Conservation (phyloP, 2,797 vertebrate species). For the Falco berigora region DNA sequence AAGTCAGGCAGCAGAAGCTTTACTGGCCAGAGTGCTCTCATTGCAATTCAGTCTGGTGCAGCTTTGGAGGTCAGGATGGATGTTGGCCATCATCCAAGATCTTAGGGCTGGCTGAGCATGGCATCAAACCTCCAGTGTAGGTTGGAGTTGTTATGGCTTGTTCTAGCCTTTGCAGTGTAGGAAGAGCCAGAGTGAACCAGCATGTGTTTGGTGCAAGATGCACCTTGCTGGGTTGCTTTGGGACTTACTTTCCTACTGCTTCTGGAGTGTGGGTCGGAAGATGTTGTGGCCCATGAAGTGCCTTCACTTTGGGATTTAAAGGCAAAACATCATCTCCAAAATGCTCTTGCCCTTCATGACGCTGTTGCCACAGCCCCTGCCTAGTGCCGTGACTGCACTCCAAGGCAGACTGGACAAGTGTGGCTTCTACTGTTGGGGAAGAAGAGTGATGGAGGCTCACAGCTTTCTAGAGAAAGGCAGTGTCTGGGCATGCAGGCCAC, state of each 20-base stretch:
- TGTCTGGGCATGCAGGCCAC: not conserved
- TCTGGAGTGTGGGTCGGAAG: not conserved
- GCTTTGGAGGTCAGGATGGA: not conserved
- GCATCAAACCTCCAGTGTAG: not conserved
- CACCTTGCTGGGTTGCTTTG: not conserved
- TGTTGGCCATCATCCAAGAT: not conserved
- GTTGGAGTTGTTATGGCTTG: not conserved
- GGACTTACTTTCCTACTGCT: not conserved
- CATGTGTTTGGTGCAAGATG: not conserved
- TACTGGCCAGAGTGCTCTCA: not conserved
- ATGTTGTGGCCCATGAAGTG: not conserved
- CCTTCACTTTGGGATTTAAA: not conserved
- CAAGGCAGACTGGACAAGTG: not conserved
- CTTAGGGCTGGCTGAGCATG: not conserved
- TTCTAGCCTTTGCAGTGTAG: not conserved
- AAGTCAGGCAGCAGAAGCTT: not conserved
- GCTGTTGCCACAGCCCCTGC: not conserved
- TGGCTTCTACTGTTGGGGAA: not conserved
- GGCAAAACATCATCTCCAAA: not conserved
- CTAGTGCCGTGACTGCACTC: accelerated
- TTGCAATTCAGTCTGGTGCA: not conserved
- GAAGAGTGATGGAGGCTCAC: not conserved
- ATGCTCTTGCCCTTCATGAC: not conserved
- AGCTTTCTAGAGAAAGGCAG: not conserved
- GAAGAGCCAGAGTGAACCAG: not conserved